Percentiles rank a stretch among this genome's conserved stretches.
These are phyloP conservation scores for Conistra vaccinii DNA, from an alignment of 2,888 invertebrate genomes.

Conservation along the genomic window DNA sequence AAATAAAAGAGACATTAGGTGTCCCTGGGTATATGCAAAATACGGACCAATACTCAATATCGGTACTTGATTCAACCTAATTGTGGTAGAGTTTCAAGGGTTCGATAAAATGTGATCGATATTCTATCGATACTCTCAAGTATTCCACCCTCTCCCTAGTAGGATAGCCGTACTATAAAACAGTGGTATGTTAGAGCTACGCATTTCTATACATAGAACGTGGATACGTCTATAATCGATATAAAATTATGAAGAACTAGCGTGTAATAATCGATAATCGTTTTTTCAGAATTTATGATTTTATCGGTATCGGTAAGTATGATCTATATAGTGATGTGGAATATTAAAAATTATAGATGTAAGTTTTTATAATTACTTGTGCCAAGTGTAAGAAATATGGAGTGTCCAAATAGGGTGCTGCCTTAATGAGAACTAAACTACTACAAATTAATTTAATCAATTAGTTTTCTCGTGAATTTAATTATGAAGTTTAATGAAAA, in stretches of 20 bases:
- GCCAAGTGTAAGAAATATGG: slow-evolving; percentile 41
- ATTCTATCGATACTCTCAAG: slow-evolving; percentile 54
- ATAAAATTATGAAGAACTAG: slow-evolving; percentile 67
- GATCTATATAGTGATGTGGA: slow-evolving; percentile 57
- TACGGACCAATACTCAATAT: not conserved
- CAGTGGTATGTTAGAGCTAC: slow-evolving; percentile 64
- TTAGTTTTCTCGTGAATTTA: slow-evolving; percentile 48
- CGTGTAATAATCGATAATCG: slow-evolving; percentile 68
- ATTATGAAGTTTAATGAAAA: slow-evolving; percentile 40
- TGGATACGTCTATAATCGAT: slow-evolving; percentile 65
- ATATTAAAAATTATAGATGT: slow-evolving; percentile 46
- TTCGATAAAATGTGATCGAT: not conserved
- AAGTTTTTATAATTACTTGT: slow-evolving; percentile 55
- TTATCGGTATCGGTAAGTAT: slow-evolving; percentile 52
- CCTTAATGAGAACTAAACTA: slow-evolving; percentile 50
- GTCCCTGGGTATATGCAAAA: not conserved
- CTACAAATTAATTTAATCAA: slow-evolving; percentile 56
- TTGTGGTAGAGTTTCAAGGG: not conserved
- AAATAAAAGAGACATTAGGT: not conserved
- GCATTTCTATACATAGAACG: slow-evolving; percentile 65
- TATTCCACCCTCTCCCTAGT: slow-evolving; percentile 45
- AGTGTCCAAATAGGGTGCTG: slow-evolving; percentile 54
- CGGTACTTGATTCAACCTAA: not conserved
- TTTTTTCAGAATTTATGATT: slow-evolving; percentile 59
- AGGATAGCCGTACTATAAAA: slow-evolving; percentile 67